A percentile compares a stretch with the other conserved stretches of the same genome.
Evolutionary conservation across 2,888 invertebrate species (phyloP).

Genomic region (Rugalucina vietnamica): DNA sequence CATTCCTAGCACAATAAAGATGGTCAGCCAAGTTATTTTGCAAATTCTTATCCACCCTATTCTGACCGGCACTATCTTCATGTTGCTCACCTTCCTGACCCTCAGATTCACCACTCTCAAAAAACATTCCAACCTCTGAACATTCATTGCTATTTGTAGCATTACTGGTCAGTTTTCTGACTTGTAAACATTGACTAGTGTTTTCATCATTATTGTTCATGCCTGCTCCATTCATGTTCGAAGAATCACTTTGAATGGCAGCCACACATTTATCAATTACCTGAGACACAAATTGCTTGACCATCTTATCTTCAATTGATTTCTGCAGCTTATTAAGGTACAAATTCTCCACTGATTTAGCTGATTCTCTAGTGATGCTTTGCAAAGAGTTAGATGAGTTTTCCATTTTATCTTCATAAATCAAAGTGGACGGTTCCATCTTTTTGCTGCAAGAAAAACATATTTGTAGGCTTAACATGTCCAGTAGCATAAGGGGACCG

Average conservation of each 20-base stretch:
- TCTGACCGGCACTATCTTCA: not conserved
- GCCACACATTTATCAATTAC: slow-evolving; percentile 43
- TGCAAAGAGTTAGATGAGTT: no score
- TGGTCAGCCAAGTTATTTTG: not conserved
- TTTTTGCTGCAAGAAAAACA: not conserved
- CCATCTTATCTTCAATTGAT: not conserved
- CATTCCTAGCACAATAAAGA: not conserved
- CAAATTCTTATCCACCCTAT: not conserved
- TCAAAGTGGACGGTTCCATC: not conserved
- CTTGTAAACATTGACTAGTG: not conserved
- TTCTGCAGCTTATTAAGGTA: not conserved
- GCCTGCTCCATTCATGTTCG: not conserved
- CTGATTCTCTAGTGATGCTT: no score
- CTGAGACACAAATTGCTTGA: slow-evolving; percentile 37
- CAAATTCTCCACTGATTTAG: not conserved
- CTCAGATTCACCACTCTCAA: not conserved
- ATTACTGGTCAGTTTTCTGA: not conserved
- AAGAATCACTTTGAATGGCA: not conserved
- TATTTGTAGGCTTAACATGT: no score
- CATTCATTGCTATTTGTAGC: not conserved
- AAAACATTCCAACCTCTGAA: not conserved
- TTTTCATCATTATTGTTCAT: not conserved
- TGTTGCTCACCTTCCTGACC: no score
- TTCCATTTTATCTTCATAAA: not conserved
- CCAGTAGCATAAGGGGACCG: no score